Evolutionary conservation across 2,888 invertebrate genomes (phyloP).

Genomic region (Philopedon plagiatum): DNA sequence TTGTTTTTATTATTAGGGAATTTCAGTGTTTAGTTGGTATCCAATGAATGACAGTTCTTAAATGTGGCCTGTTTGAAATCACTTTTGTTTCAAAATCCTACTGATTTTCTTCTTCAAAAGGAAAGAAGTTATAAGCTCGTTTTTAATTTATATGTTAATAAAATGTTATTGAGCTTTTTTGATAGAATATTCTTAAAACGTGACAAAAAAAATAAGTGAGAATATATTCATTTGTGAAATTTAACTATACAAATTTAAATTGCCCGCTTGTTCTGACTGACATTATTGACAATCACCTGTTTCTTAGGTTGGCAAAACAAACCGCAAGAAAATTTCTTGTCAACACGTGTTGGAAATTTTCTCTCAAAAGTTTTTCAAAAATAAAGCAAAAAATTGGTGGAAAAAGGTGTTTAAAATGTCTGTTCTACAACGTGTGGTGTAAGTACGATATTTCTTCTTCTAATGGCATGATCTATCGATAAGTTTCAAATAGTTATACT

Average conservation of each 20-base stretch:
- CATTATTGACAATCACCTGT: slow-evolving; percentile 9
- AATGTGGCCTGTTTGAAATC: not conserved
- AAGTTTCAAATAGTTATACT: not conserved
- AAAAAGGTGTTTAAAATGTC: slow-evolving; percentile 61
- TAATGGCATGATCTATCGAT: not conserved
- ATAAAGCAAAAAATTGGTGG: slow-evolving; percentile 31
- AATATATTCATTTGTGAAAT: not conserved
- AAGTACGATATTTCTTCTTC: slow-evolving; percentile 56
- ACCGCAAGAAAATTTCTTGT: slow-evolving; percentile 52
- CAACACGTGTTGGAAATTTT: slow-evolving; percentile 60
- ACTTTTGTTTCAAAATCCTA: too few species aligned
- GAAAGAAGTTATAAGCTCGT: too few species aligned
- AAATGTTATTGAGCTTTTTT: too few species aligned
- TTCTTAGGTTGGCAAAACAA: slow-evolving; percentile 23
- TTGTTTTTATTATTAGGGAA: slow-evolving; percentile 25
- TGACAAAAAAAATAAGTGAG: too few species aligned
- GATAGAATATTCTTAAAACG: too few species aligned
- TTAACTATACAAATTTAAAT: not conserved
- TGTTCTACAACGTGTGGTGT: slow-evolving; percentile 68
- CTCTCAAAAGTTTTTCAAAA: slow-evolving; percentile 34
- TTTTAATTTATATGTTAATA: too few species aligned
- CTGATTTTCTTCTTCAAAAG: too few species aligned
- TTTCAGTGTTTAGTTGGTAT: not conserved
- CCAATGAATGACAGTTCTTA: not conserved
- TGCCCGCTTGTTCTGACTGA: not conserved